These are phyloP conservation scores for Heliconius congener DNA, from an alignment of 1,140 invertebrate species.

Conservation along the genomic window DNA sequence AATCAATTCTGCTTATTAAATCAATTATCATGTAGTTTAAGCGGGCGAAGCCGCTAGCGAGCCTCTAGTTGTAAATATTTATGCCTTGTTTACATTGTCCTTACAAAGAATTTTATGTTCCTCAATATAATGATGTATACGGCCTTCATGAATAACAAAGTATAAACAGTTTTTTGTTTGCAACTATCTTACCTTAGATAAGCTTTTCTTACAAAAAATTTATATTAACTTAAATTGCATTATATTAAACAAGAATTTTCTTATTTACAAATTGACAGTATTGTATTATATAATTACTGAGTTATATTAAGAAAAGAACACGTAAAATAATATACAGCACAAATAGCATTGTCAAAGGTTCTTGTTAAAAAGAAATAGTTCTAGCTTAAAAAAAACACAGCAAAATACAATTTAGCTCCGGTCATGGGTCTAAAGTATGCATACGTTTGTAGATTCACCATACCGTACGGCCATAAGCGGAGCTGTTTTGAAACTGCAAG, in stretches of 20 bases:
- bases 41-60: too few species aligned
- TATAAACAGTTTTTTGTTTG: not conserved
- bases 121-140: conserved; percentile 10
- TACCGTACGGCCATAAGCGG: conserved; percentile 93
- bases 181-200: not conserved
- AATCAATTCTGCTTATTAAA: too few species aligned
- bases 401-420: conserved; percentile 28
- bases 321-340: not conserved
- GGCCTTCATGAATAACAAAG: conserved; percentile 8
- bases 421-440: conserved; percentile 32
- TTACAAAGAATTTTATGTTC: not conserved
- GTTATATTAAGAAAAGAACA: not conserved
- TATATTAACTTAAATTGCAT: not conserved
- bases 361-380: conserved; percentile 7
- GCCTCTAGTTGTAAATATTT: not conserved
- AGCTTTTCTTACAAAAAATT: not conserved
- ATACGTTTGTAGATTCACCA: conserved; percentile 87
- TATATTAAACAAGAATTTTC: not conserved
- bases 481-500: conserved; percentile 95
- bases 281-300: not conserved
- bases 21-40: too few species aligned
- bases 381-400: conserved; percentile 1
- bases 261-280: not conserved
- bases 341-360: not conserved
- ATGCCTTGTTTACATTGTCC: not conserved